These are phyloP conservation scores for Aporophyla nigra DNA, from an alignment of 2,888 invertebrate genomes.

Conservation along the genomic window DNA sequence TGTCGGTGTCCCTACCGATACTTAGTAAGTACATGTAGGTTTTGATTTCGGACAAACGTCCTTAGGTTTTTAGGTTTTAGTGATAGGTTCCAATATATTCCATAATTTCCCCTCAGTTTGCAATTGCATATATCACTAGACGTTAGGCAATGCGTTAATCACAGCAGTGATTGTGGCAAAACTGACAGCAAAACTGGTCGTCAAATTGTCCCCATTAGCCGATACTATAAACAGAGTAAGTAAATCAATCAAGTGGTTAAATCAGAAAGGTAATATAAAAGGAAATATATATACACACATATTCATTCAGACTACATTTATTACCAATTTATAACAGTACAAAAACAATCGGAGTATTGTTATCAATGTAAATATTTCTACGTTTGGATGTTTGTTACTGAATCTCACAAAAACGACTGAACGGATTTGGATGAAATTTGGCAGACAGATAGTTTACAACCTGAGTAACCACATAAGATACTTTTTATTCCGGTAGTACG, in stretches of 20 bases:
- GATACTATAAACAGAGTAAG: neutral
- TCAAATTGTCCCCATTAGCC: no score
- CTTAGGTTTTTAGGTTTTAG: neutral
- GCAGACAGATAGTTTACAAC: no score
- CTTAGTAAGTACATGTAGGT: neutral
- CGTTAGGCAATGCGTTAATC: no score
- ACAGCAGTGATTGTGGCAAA: neutral
- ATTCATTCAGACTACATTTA: neutral
- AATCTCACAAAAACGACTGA: no score
- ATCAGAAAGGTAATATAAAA: neutral
- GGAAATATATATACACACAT: neutral
- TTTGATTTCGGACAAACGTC: neutral
- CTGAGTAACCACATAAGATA: no score
- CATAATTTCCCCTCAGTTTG: neutral
- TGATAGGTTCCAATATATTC: neutral
- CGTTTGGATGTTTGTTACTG: no score
- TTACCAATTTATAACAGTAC: neutral
- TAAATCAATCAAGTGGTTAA: neutral
- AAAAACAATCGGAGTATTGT: neutral
- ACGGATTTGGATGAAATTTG: no score
- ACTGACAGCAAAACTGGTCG: no score
- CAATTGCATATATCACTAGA: no score
- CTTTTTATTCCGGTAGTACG: no score
- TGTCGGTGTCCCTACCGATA: no score
- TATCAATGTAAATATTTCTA: no score